phyloP scores from a whole-genome alignment of 1,140 invertebrate genomes.

The Asbolus verrucosus region DNA sequence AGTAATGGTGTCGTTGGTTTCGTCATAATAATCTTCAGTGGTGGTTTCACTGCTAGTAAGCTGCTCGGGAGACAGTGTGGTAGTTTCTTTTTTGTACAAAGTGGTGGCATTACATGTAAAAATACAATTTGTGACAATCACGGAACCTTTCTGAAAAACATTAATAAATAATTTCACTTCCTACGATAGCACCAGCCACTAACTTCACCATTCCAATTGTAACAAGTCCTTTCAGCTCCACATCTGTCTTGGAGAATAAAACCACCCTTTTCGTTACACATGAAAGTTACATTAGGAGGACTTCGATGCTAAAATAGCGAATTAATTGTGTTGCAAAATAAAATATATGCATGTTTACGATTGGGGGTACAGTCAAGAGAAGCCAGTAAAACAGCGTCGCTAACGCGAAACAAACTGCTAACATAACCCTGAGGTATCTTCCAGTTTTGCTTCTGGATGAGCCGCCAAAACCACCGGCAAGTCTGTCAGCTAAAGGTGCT shows the following conservation, averaged over 20 bases:
- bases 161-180: constrained; percentile 10
- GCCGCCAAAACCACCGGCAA: constrained; percentile 67
- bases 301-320: constrained; percentile 65
- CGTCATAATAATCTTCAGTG: constrained; percentile 60
- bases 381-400: constrained; percentile 76
- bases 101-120: constrained; percentile 69
- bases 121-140: constrained; percentile 69
- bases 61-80: no score
- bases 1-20: constrained; percentile 60
- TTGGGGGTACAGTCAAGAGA: constrained; percentile 74
- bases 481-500: constrained; percentile 76
- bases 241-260: constrained; percentile 78
- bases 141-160: constrained; percentile 63
- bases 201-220: constrained; percentile 70
- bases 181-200: not conserved
- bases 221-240: constrained; percentile 71
- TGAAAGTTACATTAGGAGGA: constrained; percentile 73
- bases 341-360: constrained; percentile 63
- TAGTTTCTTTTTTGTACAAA: constrained; percentile 60
- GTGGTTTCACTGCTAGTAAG: constrained; percentile 51
- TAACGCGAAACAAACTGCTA: constrained; percentile 74
- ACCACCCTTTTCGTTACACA: constrained; percentile 74
- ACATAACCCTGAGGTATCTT: constrained; percentile 74
- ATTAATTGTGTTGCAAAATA: not conserved
- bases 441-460: constrained; percentile 62